Percentiles rank a stretch among this genome's conserved stretches.
Evolutionary conservation across 2,113 vertebrate genomes (phyloP).

Genomic region (Oncorhynchus clarkii): DNA sequence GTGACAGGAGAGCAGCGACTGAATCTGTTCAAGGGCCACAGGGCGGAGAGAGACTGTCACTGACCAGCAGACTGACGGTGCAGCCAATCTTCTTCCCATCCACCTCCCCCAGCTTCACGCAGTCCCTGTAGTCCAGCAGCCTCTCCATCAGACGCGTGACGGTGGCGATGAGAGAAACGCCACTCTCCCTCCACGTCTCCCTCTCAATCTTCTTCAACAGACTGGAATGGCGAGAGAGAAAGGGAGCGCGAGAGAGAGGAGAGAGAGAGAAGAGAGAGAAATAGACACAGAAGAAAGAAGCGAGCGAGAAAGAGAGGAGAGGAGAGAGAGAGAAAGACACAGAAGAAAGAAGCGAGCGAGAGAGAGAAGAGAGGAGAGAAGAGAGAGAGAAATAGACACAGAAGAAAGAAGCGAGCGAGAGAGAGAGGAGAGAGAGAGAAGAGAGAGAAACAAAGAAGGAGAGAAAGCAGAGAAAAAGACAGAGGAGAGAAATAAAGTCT

Average conservation of each 20-base stretch:
- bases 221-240: slow-evolving; percentile 70
- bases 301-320: not conserved
- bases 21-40: not conserved
- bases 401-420: not conserved
- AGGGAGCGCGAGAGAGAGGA: slow-evolving; percentile 15
- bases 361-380: not conserved
- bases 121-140: slow-evolving; percentile 97
- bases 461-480: not conserved
- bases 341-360: no score
- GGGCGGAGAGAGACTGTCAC: slow-evolving; percentile 42
- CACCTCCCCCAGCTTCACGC: slow-evolving; percentile 97
- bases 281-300: not conserved
- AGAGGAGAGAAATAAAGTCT: not conserved
- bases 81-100: slow-evolving; percentile 98
- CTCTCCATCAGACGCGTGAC: slow-evolving; percentile 98
- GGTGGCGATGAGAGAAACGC: slow-evolving; percentile 94
- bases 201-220: slow-evolving; percentile 98
- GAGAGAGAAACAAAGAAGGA: slow-evolving; percentile 1
- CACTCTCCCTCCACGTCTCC: slow-evolving; percentile 98
- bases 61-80: slow-evolving; percentile 95
- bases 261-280: slow-evolving; percentile 23
- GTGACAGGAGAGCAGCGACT: no score
- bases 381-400: slow-evolving; percentile 21
- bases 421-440: no score
- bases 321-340: no score